Evolutionary conservation across 2,888 invertebrate genomes (phyloP), one percentile per base, ranked within the genome.

Genomic region (Nemotelus nigrinus): DNA sequence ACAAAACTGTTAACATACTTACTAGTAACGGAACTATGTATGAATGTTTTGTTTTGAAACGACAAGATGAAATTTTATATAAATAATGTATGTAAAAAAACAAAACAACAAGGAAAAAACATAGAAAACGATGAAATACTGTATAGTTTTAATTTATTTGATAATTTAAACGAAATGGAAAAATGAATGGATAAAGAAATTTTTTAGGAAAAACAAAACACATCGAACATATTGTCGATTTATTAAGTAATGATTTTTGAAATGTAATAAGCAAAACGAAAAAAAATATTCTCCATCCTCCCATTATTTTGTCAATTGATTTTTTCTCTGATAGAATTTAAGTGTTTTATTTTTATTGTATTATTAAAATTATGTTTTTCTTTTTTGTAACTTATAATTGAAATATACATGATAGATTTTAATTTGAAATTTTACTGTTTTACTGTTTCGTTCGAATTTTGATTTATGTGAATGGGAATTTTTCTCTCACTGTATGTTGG

Each of bases 341-440:
- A 65, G 76, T 76, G 76, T 76, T 76, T 76, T 76, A 76, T 8
- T 76, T 76, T 76, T 74, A 74, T 74, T 72, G n/a, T 70, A 60
- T 68, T 48, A 68, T 74, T 60, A 63, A 70, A 53, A 70, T 70
- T 70, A 70, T 70, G 70, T 70, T 70, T 74, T 74, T 47, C 65
- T 64, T 55, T 74, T 75, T 65, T 76, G 76, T 76, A 76, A 76
- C 76, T 76, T 76, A 76, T 76, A 76, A 76, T 76, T 76, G 67
- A 76, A 76, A 76, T 76, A 76, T 76, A 76, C 67, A 67, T 65
- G 55, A n/a, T 65, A 76, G 64, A 44, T 64, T 76, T 64, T 65
- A 64, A 65, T 76, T 67, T 55, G n/a, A 65, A 55, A 67, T 53
- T 64, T 72, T 25, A 60, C 50, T 44, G 8, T 65, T 44, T 65